These are phyloP conservation scores for Meiosimyza platycephala DNA, from an alignment of 2,888 invertebrate species.

Conservation along the genomic window DNA sequence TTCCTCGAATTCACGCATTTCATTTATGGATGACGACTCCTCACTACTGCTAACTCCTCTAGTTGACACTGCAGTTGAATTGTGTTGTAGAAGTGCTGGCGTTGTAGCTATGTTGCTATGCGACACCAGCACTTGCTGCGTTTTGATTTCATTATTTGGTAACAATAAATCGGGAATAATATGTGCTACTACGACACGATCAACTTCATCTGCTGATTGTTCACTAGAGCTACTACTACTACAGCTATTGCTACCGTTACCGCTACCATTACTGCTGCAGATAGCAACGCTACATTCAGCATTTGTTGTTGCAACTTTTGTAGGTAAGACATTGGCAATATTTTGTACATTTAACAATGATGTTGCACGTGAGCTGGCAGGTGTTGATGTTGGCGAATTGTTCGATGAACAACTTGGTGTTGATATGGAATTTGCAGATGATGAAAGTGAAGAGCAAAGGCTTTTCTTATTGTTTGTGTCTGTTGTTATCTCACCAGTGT, in stretches of 20 bases:
- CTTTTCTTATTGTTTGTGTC: constrained; percentile 45
- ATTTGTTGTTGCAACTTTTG: constrained; percentile 34
- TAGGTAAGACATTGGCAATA: constrained; percentile 54
- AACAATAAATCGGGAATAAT: constrained; percentile 54
- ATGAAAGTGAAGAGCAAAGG: constrained; percentile 58
- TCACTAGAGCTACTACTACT: constrained; percentile 34
- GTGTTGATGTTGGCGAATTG: constrained; percentile 57
- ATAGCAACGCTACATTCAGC: neutral
- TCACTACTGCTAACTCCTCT: neutral
- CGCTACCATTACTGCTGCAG: constrained; percentile 41
- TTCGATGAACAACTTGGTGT: constrained; percentile 55
- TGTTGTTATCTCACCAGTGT: constrained; percentile 39
- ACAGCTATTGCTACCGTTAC: constrained; percentile 33
- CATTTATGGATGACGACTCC: constrained; percentile 37
- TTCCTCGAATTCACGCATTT: constrained; percentile 66
- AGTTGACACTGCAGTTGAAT: neutral
- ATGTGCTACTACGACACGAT: constrained; percentile 50
- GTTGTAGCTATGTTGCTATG: neutral
- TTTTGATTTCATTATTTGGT: constrained; percentile 40
- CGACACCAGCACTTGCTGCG: neutral
- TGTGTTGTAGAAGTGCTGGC: neutral
- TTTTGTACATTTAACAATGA: constrained; percentile 57
- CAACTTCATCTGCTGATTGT: constrained; percentile 59
- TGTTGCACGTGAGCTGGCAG: constrained; percentile 57
- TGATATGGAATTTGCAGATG: constrained; percentile 56